Percentiles rank a stretch among this genome's conserved stretches.
These are phyloP conservation scores for Urocynchramus pylzowi DNA, from an alignment of 2,113 vertebrate species.

Conservation along the genomic window DNA sequence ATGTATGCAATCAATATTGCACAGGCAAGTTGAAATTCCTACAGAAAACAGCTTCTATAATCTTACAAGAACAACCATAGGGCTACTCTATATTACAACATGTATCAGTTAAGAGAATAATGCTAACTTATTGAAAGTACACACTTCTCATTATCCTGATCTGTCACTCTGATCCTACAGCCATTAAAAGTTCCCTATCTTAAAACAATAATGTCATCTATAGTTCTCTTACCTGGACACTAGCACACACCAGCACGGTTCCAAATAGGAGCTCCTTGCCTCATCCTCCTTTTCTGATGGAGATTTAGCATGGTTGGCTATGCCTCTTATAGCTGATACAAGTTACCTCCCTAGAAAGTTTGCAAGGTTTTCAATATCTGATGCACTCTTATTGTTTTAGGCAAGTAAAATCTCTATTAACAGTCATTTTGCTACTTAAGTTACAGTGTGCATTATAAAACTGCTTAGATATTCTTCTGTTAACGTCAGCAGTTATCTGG, in stretches of 20 bases:
- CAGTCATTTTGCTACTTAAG: neutral
- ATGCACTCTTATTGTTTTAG: neutral
- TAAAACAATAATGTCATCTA: neutral
- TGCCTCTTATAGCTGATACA: neutral
- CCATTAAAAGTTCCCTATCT: neutral
- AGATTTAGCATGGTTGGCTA: neutral
- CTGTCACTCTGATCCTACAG: neutral
- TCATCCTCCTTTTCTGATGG: neutral
- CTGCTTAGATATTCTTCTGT: neutral
- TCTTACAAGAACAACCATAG: neutral
- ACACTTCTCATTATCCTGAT: neutral
- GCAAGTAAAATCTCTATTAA: neutral
- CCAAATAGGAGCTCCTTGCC: neutral
- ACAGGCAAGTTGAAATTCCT: neutral
- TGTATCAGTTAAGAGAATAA: neutral
- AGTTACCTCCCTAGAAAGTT: neutral
- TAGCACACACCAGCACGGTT: neutral
- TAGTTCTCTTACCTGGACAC: neutral
- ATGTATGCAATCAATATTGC: neutral
- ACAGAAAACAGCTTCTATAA: neutral
- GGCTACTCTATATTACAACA: neutral
- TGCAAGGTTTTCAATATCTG: neutral
- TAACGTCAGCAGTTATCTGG: neutral
- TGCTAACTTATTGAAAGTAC: neutral
- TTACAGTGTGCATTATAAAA: neutral